phyloP scores from a whole-genome alignment of 2,797 vertebrate genomes.

The Leuciscus waleckii region DNA sequence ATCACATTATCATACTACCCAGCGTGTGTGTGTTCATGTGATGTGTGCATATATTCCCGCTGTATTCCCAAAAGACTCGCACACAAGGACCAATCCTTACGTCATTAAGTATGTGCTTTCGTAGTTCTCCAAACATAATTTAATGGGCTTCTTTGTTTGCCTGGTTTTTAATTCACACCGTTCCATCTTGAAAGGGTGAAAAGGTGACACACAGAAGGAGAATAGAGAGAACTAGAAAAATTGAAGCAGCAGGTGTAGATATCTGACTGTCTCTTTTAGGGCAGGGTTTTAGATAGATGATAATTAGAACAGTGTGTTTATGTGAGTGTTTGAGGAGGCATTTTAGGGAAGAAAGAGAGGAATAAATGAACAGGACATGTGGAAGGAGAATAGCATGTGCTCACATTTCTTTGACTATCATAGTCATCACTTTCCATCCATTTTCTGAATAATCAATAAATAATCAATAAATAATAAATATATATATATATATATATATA shows the following conservation, averaged over 20 bases:
- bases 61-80: conserved; percentile 31
- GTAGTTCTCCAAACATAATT: conserved; percentile 25
- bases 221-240: conserved; percentile 6
- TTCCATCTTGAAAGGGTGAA: background rate
- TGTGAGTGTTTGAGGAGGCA: background rate
- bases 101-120: conserved; percentile 37
- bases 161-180: conserved; percentile 42
- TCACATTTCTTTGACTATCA: background rate
- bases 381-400: background rate
- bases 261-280: background rate
- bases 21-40: conserved; percentile 16
- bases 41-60: conserved; percentile 7
- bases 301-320: background rate
- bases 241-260: conserved; percentile 18
- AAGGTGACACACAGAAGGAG: conserved; percentile 2
- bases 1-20: conserved; percentile 56
- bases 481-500: no score
- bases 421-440: background rate
- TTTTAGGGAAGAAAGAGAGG: background rate
- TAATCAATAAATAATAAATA: no score
- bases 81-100: background rate
- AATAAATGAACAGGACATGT: background rate
- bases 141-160: conserved; percentile 56
- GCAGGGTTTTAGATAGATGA: background rate
- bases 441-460: background rate